Conservation (phyloP, 2,113 vertebrate species). For the Lasiurus borealis region DNA sequence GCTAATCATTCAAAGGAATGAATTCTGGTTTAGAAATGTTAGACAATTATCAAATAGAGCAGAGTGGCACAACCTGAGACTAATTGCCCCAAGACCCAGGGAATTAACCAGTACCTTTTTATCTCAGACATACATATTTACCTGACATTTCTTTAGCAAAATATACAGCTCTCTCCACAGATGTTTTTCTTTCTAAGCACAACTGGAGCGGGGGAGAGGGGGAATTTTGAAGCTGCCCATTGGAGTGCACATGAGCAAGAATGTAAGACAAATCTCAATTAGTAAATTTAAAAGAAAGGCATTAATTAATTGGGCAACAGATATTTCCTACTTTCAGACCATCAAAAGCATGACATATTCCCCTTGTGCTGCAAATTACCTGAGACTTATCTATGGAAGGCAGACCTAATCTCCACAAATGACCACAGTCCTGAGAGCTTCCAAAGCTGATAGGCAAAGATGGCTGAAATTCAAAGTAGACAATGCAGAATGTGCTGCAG, state of each 20-base stretch:
- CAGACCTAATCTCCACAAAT: constrained; percentile 85
- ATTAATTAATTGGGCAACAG: constrained; percentile 81
- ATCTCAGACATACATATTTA: background rate
- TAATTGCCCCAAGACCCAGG: background rate
- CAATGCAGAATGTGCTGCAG: background rate
- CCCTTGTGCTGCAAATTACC: constrained; percentile 80
- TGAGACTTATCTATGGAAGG: constrained; percentile 84
- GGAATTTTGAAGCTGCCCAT: background rate
- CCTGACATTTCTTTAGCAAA: constrained; percentile 12
- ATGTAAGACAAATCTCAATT: constrained; percentile 67
- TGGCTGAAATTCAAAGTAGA: constrained; percentile 80
- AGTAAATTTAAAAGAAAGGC: constrained; percentile 72
- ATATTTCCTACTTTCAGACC: constrained; percentile 79
- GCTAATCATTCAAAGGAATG: background rate
- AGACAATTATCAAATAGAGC: background rate
- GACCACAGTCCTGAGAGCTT: constrained; percentile 73
- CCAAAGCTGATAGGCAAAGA: constrained; percentile 72
- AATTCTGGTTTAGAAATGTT: background rate
- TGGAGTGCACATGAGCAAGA: constrained; percentile 68
- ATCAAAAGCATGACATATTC: constrained; percentile 79
- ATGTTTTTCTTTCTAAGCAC: constrained; percentile 20
- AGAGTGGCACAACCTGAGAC: background rate
- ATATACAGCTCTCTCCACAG: constrained; percentile 53
- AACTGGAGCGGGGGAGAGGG: background rate
- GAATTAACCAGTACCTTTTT: background rate